phyloP scores from a whole-genome alignment of 2,113 vertebrate species.

The Ctenomys sociabilis region DNA sequence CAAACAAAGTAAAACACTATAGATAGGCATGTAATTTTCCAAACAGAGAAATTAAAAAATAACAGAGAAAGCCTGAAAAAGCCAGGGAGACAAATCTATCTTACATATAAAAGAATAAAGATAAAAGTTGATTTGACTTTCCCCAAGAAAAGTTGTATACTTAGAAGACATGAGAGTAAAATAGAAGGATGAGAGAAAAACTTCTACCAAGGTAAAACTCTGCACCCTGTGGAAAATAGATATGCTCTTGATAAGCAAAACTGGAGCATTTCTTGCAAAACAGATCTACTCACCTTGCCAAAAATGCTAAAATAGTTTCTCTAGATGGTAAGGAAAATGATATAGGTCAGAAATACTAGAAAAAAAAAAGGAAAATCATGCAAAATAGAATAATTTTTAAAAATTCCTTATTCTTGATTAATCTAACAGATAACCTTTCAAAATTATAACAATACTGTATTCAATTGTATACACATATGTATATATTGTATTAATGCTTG shows the following conservation, averaged over 20 bases:
- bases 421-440: not conserved
- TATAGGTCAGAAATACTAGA: not conserved
- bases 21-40: not conserved
- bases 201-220: not conserved
- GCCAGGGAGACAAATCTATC: not conserved
- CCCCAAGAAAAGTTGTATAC: not conserved
- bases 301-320: not conserved
- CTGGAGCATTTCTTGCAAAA: not conserved
- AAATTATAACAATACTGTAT: not conserved
- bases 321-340: not conserved
- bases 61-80: not conserved
- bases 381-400: not conserved
- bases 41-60: not conserved
- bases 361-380: not conserved
- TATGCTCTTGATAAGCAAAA: not conserved
- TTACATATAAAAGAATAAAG: not conserved
- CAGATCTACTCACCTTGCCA: not conserved
- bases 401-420: not conserved
- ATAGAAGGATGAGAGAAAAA: not conserved
- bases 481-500: not conserved
- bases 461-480: not conserved
- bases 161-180: not conserved
- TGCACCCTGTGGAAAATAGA: not conserved
- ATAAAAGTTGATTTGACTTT: not conserved
- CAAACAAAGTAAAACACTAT: not conserved